Conservation (phyloP, 2,113 vertebrate genomes). For the Salvator merianae region DNA sequence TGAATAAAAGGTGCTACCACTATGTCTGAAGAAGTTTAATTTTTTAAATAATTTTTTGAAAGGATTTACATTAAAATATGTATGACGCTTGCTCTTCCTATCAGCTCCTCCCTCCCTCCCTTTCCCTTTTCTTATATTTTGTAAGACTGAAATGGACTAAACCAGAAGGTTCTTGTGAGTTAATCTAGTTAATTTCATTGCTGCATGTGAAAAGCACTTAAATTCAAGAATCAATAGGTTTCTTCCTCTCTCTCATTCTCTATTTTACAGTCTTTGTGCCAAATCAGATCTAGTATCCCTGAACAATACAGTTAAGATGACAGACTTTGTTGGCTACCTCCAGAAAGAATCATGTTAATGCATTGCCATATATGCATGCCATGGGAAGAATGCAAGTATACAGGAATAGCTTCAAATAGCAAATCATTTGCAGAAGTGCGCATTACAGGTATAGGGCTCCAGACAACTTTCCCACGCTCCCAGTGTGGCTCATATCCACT, state of each 20-base stretch:
- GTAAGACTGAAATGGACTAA: background rate
- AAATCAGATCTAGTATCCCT: background rate
- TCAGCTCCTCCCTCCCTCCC: too few relatives aligned
- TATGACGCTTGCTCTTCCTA: too few relatives aligned
- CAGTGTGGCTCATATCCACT: too few relatives aligned
- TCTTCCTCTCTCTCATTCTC: background rate
- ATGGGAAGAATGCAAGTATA: background rate
- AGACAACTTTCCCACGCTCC: too few relatives aligned
- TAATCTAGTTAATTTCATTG: background rate
- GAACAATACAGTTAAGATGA: background rate
- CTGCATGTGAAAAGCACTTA: background rate
- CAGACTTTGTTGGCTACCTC: background rate
- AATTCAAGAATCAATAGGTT: background rate
- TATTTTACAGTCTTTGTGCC: background rate
- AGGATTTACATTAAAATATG: background rate
- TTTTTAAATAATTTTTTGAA: background rate
- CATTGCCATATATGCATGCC: background rate
- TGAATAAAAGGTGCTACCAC: too few relatives aligned
- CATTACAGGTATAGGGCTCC: background rate
- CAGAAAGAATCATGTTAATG: background rate
- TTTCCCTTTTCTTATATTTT: too few relatives aligned
- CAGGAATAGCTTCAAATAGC: background rate
- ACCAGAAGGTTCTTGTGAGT: background rate
- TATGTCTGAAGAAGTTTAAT: background rate
- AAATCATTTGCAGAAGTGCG: background rate